Evolutionary conservation across 2,113 vertebrate species (phyloP), one percentile per base, ranked within the genome.

Genomic region (Saguinus midas): DNA sequence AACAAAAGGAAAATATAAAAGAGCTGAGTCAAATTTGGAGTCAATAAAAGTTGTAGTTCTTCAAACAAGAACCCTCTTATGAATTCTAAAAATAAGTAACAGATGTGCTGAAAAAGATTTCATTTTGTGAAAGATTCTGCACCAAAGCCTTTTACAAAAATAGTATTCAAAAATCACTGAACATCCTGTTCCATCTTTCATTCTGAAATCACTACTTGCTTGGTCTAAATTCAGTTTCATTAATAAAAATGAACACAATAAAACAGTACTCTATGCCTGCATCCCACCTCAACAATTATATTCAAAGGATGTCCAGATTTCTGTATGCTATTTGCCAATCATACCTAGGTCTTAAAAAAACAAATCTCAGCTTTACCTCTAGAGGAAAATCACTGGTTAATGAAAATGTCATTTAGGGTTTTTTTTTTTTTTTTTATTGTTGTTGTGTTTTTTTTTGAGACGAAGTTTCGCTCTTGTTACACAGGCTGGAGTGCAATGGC

Each of bases 141-240:
- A 91, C 32, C 12, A 86, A 79, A 79, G 52, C 32, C n/a, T 91
- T 94, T 86, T 72, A 83, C 17, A 83, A 73, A 93, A 91, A 78
- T 1, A 91, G 14, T 37, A 48, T 29, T 27, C 2, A 82, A 45
- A 76, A 70, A 27, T 64, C 35, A 76, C 21, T 55, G 16, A 94
- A 93, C 14, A 50, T 25, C 20, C 76, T 52, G 35, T 61, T 32
- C 68, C 7, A 20, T 50, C 82, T 91, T 75, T 52, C 70, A 87
- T 45, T 66, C 58, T 64, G 61, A 88, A 96, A 79, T 82, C 68
- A 78, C 3, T 35, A 17, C 76, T 13, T 93, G 40, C 27, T 90
- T 72, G 72, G 68, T 73, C 85, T 87, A 91, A 72, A 83, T 81
- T 45, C 32, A 85, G 57, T 64, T 88, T 87, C 40, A 50, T 40